Conservation (phyloP, 2,888 invertebrate genomes). For the Meghimatium bilineatum region DNA sequence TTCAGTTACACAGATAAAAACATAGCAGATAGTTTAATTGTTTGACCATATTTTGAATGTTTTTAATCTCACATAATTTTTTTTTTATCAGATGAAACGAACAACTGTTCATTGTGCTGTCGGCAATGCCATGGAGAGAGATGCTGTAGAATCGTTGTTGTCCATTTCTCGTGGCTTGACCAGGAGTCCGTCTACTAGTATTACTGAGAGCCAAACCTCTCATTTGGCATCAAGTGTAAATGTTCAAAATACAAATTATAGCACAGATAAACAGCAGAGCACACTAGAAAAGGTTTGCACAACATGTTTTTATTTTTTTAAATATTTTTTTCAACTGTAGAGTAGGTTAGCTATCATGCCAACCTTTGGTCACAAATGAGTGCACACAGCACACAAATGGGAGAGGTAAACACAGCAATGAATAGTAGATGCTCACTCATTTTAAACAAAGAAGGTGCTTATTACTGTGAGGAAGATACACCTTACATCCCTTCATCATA, state of each 20-base stretch:
- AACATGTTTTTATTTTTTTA: no score
- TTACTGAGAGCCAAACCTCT: not conserved
- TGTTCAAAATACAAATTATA: not conserved
- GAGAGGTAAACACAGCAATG: no score
- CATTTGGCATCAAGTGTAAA: not conserved
- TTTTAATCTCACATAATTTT: not conserved
- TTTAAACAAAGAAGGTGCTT: no score
- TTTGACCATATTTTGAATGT: not conserved
- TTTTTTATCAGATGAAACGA: slow-evolving; percentile 27
- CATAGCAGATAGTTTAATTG: not conserved
- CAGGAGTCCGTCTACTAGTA: not conserved
- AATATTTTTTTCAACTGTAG: no score
- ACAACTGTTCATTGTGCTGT: slow-evolving; percentile 26
- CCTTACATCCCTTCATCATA: no score
- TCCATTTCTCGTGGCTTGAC: slow-evolving; percentile 59
- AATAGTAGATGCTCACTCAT: no score
- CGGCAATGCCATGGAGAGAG: slow-evolving; percentile 60
- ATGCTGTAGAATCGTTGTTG: slow-evolving; percentile 77
- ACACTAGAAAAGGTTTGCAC: slow-evolving; percentile 40
- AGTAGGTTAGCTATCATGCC: no score
- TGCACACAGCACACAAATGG: no score
- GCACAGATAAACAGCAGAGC: slow-evolving; percentile 20
- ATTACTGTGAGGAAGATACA: no score
- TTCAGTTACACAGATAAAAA: no score
- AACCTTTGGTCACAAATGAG: no score